Evolutionary conservation across 2,888 invertebrate species (phyloP), one percentile per base, ranked within the genome.

Genomic region (Monoplex corrugatus): DNA sequence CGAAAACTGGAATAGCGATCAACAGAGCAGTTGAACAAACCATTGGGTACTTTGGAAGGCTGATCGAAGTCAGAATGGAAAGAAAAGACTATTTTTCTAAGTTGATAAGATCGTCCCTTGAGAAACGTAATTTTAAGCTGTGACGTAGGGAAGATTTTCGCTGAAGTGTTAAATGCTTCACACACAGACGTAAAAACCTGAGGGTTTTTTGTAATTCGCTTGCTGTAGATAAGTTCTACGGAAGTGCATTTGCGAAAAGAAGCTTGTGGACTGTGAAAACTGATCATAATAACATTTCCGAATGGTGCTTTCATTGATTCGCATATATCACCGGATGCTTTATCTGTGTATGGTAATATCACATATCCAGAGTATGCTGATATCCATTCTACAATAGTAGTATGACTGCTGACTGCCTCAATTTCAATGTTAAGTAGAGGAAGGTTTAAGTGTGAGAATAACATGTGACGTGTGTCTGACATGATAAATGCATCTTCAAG

Each of bases 21-120:
- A 3, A 87, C 75, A 8, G 87, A 87, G 45, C 87, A 87, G 75
- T 87, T 75, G 38, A 43, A 87, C 45, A 38, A 35, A 28, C 78
- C 87, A 38, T 35, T 75, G 38, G 23, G n/a, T 23, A 78, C 6
- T n/a, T n/a, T 43, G 0, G 0, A 16, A 0, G 75, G 75, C 28
- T 23, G 43, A 23, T 44, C 32, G 2, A 19, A 3, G 19, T n/a
- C 40, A 44, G 75, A 16, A 75, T 32, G 8, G 28, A 44, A 6
- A 75, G 8, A 13, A 38, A 75, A 75, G 16, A 2, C 6, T 75
- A 75, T 35, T 75, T 75, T 75, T 13, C 35, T 35, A 68, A n/a
- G 8, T 2, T n/a, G n/a, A 35, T 75, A 35, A 13, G 3, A 2
- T 6, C 10, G 16, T 2, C 3, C 6, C 16, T 16, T 1, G 75